Evolutionary conservation across 2,797 vertebrate genomes (phyloP).

Genomic region (Trachurus trachurus): DNA sequence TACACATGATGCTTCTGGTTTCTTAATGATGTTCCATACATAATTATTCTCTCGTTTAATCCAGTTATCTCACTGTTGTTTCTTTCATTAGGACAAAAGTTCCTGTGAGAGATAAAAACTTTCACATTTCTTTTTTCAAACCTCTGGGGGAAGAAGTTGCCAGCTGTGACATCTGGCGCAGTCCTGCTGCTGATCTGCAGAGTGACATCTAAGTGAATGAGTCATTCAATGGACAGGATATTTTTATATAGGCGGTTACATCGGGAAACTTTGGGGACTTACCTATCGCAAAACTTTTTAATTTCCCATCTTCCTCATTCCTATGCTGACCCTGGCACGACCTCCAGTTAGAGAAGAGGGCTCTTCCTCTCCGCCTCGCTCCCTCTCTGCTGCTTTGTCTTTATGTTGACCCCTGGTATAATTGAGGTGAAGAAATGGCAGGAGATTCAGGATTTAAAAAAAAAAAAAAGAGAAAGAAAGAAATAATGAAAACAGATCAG

Average conservation of each 20-base stretch:
- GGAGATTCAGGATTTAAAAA: slow-evolving; percentile 14
- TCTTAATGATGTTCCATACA: background rate
- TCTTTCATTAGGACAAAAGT: background rate
- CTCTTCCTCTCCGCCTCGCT: background rate
- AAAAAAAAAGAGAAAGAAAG: too few species aligned
- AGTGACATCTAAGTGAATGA: accelerated
- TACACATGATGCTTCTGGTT: background rate
- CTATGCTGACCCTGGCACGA: background rate
- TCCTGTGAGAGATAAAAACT: too few species aligned
- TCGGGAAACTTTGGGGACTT: slow-evolving; percentile 26
- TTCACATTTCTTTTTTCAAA: background rate
- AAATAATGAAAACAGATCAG: slow-evolving; percentile 40
- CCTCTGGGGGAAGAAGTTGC: background rate
- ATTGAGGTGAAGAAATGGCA: slow-evolving; percentile 65
- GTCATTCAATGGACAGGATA: background rate
- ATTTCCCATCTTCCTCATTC: slow-evolving; percentile 21
- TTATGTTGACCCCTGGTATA: slow-evolving; percentile 48
- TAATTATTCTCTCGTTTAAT: slow-evolving; percentile 19
- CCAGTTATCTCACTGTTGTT: slow-evolving; percentile 5
- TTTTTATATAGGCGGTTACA: background rate
- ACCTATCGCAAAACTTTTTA: slow-evolving; percentile 40
- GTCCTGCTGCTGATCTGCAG: background rate
- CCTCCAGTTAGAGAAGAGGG: background rate
- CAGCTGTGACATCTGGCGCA: background rate
- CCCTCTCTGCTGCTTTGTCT: slow-evolving; percentile 46